Evolutionary conservation across 1,140 invertebrate species (phyloP).

Genomic region (Drosophila bocqueti): DNA sequence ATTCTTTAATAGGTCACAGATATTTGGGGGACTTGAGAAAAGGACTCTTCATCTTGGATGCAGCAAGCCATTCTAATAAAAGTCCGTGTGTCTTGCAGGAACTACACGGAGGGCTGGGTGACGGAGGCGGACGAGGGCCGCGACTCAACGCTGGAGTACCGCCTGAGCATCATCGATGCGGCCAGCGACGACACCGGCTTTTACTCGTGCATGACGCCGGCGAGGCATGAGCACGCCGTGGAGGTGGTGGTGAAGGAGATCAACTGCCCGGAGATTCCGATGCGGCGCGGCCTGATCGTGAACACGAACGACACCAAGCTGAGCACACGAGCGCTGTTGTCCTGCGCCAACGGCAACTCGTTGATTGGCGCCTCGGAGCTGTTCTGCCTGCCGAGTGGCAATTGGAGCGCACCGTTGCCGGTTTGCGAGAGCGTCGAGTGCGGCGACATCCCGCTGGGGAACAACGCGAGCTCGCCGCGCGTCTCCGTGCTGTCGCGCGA

Average conservation of each 20-base stretch:
- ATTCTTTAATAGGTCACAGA: not conserved
- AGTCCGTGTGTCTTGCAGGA: slow-evolving; percentile 83
- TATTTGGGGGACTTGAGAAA: not conserved
- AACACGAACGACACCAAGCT: slow-evolving; percentile 90
- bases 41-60: not conserved
- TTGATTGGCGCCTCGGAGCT: slow-evolving; percentile 91
- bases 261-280: slow-evolving; percentile 90
- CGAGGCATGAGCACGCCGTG: slow-evolving; percentile 91
- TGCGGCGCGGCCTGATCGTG: slow-evolving; percentile 89
- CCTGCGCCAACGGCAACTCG: slow-evolving; percentile 93
- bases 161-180: slow-evolving; percentile 92
- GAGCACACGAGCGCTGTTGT: slow-evolving; percentile 90
- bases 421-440: slow-evolving; percentile 93
- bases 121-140: slow-evolving; percentile 91
- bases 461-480: slow-evolving; percentile 86
- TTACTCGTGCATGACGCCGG: slow-evolving; percentile 93
- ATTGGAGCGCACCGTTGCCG: slow-evolving; percentile 92
- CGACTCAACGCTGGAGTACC: slow-evolving; percentile 92
- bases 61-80: not conserved
- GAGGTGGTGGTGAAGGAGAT: slow-evolving; percentile 93
- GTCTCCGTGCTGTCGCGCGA: slow-evolving; percentile 90
- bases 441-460: slow-evolving; percentile 88
- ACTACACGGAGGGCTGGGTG: slow-evolving; percentile 93
- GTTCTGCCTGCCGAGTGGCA: slow-evolving; percentile 91
- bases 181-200: slow-evolving; percentile 91